phyloP scores from a whole-genome alignment of 1,140 invertebrate species.

The Drosophila novamexicana region DNA sequence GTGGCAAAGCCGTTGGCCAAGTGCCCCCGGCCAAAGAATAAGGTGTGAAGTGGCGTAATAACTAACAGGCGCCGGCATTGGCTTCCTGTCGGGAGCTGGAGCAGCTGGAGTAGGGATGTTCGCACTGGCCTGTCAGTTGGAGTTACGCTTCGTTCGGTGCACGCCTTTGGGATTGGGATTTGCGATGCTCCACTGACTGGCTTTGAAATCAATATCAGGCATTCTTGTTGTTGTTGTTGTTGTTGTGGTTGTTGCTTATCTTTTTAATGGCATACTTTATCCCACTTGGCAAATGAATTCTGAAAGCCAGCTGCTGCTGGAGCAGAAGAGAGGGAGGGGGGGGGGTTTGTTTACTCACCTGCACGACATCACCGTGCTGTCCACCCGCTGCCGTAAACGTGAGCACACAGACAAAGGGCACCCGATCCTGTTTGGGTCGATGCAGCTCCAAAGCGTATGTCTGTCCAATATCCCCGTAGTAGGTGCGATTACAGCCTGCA shows the following conservation, averaged over 20 bases:
- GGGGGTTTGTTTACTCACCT: slow-evolving; percentile 86
- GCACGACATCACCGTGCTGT: slow-evolving; percentile 92
- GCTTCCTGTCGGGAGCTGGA: slow-evolving; percentile 29
- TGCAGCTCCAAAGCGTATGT: slow-evolving; percentile 93
- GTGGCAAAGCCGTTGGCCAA: slow-evolving; percentile 67
- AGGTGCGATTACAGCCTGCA: slow-evolving; percentile 93
- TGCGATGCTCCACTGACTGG: slow-evolving; percentile 56
- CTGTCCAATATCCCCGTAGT: slow-evolving; percentile 92
- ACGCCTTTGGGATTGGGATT: slow-evolving; percentile 53
- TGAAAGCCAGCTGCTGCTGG: slow-evolving; percentile 39
- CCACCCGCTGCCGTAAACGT: slow-evolving; percentile 94
- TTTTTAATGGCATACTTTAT: slow-evolving; percentile 78
- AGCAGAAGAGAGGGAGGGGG: too few relatives aligned
- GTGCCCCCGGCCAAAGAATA: slow-evolving; percentile 26
- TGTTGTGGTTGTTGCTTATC: slow-evolving; percentile 54
- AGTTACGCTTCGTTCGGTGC: slow-evolving; percentile 58
- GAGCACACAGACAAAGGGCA: slow-evolving; percentile 93
- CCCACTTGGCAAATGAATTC: slow-evolving; percentile 75
- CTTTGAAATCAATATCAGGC: slow-evolving; percentile 78
- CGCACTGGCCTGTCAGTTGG: slow-evolving; percentile 44
- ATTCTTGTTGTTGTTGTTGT: slow-evolving; percentile 14
- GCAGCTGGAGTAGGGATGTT: not conserved
- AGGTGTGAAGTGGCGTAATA: slow-evolving; percentile 80
- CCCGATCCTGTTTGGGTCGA: slow-evolving; percentile 91
- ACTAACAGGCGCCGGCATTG: slow-evolving; percentile 66